phyloP scores from a whole-genome alignment of 1,140 invertebrate genomes.

The Thereuonema tuberculata region DNA sequence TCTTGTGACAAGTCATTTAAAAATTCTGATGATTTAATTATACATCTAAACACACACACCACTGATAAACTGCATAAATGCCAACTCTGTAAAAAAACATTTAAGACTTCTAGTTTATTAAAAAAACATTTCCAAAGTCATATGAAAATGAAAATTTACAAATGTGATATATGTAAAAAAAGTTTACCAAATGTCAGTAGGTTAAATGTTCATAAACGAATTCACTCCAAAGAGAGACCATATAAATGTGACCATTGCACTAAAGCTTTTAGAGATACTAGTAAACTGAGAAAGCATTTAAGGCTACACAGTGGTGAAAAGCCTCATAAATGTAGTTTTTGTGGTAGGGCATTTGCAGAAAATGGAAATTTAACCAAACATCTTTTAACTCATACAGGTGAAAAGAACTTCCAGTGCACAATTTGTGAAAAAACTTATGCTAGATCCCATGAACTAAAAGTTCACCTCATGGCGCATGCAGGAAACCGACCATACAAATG shows the following conservation, averaged over 20 bases:
- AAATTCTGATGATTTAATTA: no score
- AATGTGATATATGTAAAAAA: not conserved
- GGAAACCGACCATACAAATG: not conserved
- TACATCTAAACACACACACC: no score
- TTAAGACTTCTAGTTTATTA: no score
- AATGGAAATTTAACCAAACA: conserved; percentile 8
- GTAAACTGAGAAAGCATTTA: not conserved
- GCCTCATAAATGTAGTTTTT: conserved; percentile 40
- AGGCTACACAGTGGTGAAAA: conserved; percentile 14
- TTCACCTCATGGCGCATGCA: conserved; percentile 5
- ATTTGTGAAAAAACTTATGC: conserved; percentile 38
- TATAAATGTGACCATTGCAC: not conserved
- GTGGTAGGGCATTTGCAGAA: conserved; percentile 35
- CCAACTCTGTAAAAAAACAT: no score
- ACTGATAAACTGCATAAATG: no score
- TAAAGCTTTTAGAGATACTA: not conserved
- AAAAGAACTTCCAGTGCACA: conserved; percentile 38
- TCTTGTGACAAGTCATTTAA: no score
- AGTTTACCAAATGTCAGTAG: not conserved
- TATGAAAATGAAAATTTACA: not conserved
- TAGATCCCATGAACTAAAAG: not conserved
- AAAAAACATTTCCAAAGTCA: no score
- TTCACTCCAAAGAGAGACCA: not conserved
- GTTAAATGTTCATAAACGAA: not conserved
- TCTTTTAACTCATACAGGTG: conserved; percentile 12